Evolutionary conservation across 2,113 vertebrate genomes (phyloP), one percentile per base, ranked within the genome.

Genomic region (Zosterops lateralis): DNA sequence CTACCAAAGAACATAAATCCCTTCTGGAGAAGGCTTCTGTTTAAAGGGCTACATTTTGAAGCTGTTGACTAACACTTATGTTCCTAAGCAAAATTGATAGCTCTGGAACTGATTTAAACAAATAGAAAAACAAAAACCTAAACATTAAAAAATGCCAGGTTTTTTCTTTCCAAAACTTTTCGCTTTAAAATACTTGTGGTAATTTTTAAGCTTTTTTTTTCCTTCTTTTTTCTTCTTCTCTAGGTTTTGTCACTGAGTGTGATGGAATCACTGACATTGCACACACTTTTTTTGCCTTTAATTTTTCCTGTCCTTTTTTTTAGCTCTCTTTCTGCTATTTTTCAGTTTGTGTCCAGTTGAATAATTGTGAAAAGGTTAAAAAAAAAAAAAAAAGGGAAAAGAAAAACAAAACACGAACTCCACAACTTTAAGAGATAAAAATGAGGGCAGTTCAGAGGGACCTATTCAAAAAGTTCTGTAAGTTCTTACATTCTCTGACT

Each of bases 31-130:
- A 66, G 56, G 70, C 87, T 91, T 53, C 74, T 85, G 13, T 83
- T 87, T 84, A 64, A 91, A 87, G 73, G 18, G 47, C 34, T 58
- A 25, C 34, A 85, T 82, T 92, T 75, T 92, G 53, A 94, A 87
- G 45, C 61, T 89, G 12, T 89, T 82, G 54, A 90, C 42, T 31
- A 74, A 53, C 31, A 40, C 6, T 60, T 66, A 19, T 8, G 45
- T 57, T 74, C 80, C 58, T 68, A 57, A 84, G 70, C 19, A 84
- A 83, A 84, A n/a, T 36, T 62, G 29, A 75, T 87, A 92, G 18
- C 17, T 81, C 40, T 74, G 57, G 53, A 90, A 87, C 14, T 1
- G 3, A 88, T 74, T 86, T 75, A 75, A 93, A 81, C 18, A 88
- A 92, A 67, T 11, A 76, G 29, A 70, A 67, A 78, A 22, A 82